Conservation (phyloP, 2,113 vertebrate species). For the Phodopus roborovskii region DNA sequence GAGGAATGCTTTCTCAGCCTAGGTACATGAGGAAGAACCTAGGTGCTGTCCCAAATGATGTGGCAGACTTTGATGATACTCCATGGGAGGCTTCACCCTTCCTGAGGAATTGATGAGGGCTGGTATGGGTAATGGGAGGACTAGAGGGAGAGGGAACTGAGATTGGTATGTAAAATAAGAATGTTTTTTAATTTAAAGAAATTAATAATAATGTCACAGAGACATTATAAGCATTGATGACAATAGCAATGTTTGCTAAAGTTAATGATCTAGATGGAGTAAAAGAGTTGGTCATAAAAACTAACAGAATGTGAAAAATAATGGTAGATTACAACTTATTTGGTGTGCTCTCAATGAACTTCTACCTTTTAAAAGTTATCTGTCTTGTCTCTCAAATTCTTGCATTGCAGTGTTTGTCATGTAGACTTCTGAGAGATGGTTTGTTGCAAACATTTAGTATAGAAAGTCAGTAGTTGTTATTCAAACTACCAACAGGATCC, state of each 20-base stretch:
- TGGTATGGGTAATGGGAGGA: too few species aligned
- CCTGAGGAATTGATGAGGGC: too few species aligned
- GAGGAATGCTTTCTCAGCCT: too few species aligned
- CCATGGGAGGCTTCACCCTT: too few species aligned
- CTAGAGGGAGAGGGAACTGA: too few species aligned
- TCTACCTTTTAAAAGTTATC: not conserved
- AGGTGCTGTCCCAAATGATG: too few species aligned
- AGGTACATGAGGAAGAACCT: too few species aligned
- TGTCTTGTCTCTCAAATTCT: slow-evolving; percentile 20
- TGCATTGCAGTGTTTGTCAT: not conserved
- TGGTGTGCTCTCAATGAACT: not conserved
- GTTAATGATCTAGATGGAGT: slow-evolving; percentile 5
- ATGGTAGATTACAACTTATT: slow-evolving; percentile 21
- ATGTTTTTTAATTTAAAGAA: too few species aligned
- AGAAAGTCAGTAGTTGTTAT: not conserved
- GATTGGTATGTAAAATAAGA: too few species aligned
- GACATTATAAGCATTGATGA: slow-evolving; percentile 4
- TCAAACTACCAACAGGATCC: not conserved
- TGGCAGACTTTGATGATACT: too few species aligned
- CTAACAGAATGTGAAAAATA: slow-evolving; percentile 40
- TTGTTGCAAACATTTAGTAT: not conserved
- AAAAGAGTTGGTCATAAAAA: slow-evolving; percentile 49
- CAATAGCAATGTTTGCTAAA: slow-evolving; percentile 32
- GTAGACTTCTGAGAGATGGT: not conserved
- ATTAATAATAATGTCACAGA: slow-evolving; percentile 44